These are phyloP conservation scores for Aythya fuligula DNA, from an alignment of 2,797 vertebrate genomes.

Conservation along the genomic window DNA sequence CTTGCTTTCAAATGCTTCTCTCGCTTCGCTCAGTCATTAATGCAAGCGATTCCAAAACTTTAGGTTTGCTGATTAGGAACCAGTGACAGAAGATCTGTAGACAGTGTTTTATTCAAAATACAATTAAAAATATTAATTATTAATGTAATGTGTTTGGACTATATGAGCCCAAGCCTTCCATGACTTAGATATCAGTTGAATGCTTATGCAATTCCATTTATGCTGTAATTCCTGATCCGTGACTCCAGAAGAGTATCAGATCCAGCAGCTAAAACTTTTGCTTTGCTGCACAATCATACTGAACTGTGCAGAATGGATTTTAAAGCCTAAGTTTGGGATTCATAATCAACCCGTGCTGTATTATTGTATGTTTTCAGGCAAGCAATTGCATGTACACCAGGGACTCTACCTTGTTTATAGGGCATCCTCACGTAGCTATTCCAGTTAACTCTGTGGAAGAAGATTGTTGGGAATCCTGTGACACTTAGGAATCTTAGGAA, in stretches of 20 bases:
- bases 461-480: not conserved
- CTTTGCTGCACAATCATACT: not conserved
- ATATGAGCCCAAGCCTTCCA: rapidly evolving
- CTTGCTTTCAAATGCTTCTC: not conserved
- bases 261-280: not conserved
- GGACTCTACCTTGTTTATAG: not conserved
- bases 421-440: not conserved
- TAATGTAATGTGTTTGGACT: not conserved
- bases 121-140: not conserved
- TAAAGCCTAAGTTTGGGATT: not conserved
- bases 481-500: not conserved
- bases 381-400: not conserved
- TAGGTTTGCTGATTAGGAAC: not conserved
- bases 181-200: not conserved
- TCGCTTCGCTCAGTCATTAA: not conserved
- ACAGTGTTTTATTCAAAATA: constrained; percentile 8
- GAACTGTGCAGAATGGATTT: not conserved
- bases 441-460: not conserved
- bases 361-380: not conserved
- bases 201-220: not conserved
- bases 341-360: not conserved
- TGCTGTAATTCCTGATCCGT: not conserved
- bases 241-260: not conserved
- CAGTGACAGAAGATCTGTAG: not conserved
- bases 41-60: not conserved